Evolutionary conservation across 2,113 vertebrate genomes (phyloP).

Genomic region (Oceanites oceanicus): DNA sequence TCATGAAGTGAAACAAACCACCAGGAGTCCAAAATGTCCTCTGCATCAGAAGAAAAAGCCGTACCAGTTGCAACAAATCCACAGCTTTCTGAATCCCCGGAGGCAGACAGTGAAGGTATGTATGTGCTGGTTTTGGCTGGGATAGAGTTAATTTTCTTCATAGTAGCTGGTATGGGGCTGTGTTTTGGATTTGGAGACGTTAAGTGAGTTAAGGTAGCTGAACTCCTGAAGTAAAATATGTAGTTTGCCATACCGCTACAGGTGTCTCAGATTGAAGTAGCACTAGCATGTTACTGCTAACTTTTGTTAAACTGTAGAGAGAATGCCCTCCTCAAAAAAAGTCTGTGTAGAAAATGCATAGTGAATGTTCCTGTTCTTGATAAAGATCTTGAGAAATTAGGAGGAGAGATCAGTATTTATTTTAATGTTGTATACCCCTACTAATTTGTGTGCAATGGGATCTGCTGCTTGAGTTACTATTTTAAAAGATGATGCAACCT

Average conservation of each 20-base stretch:
- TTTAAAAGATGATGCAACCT: background rate
- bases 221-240: background rate
- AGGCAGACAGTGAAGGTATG: conserved; percentile 44
- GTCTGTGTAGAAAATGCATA: background rate
- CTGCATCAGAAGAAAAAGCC: conserved; percentile 31
- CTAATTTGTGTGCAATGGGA: background rate
- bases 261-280: background rate
- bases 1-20: conserved; percentile 35
- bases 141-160: no score
- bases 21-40: background rate
- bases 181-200: background rate
- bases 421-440: background rate
- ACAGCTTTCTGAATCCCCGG: background rate
- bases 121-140: background rate
- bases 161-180: no score
- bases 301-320: background rate
- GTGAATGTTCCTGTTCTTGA: background rate
- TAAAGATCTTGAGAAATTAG: background rate
- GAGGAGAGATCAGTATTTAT: background rate
- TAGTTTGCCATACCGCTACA: background rate
- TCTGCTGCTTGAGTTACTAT: background rate
- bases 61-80: background rate
- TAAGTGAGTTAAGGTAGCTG: background rate
- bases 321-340: background rate
- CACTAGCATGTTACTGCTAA: background rate